Evolutionary conservation across 2,888 invertebrate genomes (phyloP), one percentile per base, ranked within the genome.

Genomic region (Barypeithes pellucidus): DNA sequence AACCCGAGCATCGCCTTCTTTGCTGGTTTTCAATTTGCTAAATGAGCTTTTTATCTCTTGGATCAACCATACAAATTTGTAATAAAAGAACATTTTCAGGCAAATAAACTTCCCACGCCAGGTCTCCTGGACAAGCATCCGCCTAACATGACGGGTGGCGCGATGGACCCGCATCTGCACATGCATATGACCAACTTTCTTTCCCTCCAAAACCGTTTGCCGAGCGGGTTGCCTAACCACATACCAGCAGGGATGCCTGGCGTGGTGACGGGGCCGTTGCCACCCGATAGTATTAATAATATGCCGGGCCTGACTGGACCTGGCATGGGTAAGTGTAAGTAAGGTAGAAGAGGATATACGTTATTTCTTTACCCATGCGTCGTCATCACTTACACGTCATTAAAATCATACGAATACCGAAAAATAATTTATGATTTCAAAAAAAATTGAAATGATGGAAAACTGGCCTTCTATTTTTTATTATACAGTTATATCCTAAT

Each of bases 161-260:
- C 84, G n/a, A 80, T 88, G 54, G 89, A 89, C 81, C 88, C 89
- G 5, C 79, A 79, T 59, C 45, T 89, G 24, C 81, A 78, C 12
- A 70, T 89, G 41, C 89, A 89, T 76, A 88, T 89, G 87, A 87
- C 87, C 45, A 87, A 87, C 22, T 83, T 88, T 66, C 87, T 87
- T 72, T 80, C 83, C 20, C 82, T 87, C 71, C 75, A 83, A 80
- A 75, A 83, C 83, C 80, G 85, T 33, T 76, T 85, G 65, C 81
- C 81, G 20, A 62, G 75, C n/a, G 77, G 75, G 20, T 61, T 81
- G 18, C 77, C 81, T 12, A 79, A 77, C 54, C 77, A 78, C 57
- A 36, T 81, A 63, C 80, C 79, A 0, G 72, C 76, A 1, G 79
- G 79, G 62, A 76, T 79, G 20, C 66, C 76, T 29, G 72, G 67